Percentiles rank a stretch among this genome's conserved stretches.
Evolutionary conservation across 2,888 invertebrate species (phyloP).

Genomic region (Pseudanteris insignis): DNA sequence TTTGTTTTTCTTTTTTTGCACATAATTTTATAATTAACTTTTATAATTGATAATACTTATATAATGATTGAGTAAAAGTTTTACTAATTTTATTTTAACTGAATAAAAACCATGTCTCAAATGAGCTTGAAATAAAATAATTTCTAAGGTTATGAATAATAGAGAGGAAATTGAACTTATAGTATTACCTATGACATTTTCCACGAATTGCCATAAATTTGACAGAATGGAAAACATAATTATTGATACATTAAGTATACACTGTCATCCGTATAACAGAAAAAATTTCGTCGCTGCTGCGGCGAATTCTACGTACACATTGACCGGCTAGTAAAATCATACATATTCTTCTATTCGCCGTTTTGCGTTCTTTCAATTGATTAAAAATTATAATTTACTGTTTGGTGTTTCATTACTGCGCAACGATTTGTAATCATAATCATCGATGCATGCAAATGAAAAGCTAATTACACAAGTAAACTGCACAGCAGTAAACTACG

Average conservation of each 20-base stretch:
- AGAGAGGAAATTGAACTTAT: not conserved
- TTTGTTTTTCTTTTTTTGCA: no score
- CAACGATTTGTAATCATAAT: no score
- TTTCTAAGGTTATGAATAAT: no score
- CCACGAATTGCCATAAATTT: conserved; percentile 13
- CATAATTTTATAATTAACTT: no score
- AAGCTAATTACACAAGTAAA: no score
- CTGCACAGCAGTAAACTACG: no score
- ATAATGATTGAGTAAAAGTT: not conserved
- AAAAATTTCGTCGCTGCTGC: not conserved
- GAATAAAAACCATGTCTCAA: not conserved
- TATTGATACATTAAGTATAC: conserved; percentile 2
- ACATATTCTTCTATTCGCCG: no score
- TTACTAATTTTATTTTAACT: not conserved
- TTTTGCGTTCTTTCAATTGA: not conserved
- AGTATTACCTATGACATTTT: conserved; percentile 27
- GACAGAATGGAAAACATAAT: conserved; percentile 17
- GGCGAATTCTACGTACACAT: not conserved
- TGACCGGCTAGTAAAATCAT: no score
- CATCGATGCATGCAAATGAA: no score
- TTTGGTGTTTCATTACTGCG: no score
- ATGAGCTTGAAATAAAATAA: no score
- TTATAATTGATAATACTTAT: not conserved
- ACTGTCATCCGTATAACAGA: conserved; percentile 5
- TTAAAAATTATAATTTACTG: conserved; percentile 17